Evolutionary conservation across 1,140 invertebrate species (phyloP), one percentile per base, ranked within the genome.

Genomic region (Drosophila truncata): DNA sequence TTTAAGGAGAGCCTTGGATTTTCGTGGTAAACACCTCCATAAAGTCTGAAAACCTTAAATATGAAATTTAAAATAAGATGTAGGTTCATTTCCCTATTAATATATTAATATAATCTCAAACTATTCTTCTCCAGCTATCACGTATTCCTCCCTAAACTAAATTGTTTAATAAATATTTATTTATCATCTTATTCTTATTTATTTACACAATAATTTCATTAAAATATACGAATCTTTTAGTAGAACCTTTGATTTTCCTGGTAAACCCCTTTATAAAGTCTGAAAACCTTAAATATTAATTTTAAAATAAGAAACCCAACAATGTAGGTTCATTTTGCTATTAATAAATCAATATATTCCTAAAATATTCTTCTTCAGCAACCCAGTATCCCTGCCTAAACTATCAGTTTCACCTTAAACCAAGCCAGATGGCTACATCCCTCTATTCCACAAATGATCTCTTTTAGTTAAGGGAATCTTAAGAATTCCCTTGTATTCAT

Each of bases 401-500:
- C 18, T 14, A 35, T 20, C 18, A 35, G 3, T 35, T 35, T 54
- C 31, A 2, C 8, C 0, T 4, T 1, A 35, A 54, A 0, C n/a
- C 49, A 33, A 14, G 7, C 50, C 50, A 54, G 16, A 54, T 23
- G 50, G 31, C 14, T 23, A 23, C 50, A 54, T 37, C 50, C 50
- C 31, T 35, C 31, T 35, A 35, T 23, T 23, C 31, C 14, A 11
- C 16, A 18, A 50, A 27, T 20, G 60, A 54, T 54, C 49, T 39
- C 33, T 14, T 41, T 4, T 18, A 27, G n/a, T 14, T 13, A 37
- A 23, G 29, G 23, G 23, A 47, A 35, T 52, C 37, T 18, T 13
- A 25, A 67, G 25, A 42, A 33, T 27, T 50, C 41, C 61, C 41
- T 69, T 65, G 27, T 50, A 49, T 42, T 67, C 35, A 42, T 69